Evolutionary conservation across 2,113 vertebrate genomes (phyloP), one percentile per base, ranked within the genome.

Genomic region (Bubo blakistoni): DNA sequence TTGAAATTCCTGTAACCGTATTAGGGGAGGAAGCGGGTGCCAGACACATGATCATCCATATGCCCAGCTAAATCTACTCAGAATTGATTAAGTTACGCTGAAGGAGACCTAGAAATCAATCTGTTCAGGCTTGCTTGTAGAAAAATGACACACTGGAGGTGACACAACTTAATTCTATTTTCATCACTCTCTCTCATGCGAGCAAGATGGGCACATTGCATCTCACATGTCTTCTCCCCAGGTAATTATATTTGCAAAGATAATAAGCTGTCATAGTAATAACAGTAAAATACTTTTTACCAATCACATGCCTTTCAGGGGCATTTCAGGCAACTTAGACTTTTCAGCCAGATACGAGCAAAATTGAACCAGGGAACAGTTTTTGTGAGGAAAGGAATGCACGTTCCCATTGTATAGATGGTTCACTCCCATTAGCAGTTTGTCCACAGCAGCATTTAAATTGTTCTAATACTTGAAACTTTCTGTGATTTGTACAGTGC

Each of bases 71-170:
- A 96, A 96, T 87, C 92, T 95, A 79, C 92, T 97, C 94, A 79
- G 86, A 92, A 94, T 80, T 94, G 95, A 95, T 97, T 94, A 81
- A 95, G 92, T 95, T 97, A 96, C 0, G 1, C 91, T 89, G 94
- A 94, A 97, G 95, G 88, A 96, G 86, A 92, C 89, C 95, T 86
- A 71, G 91, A 97, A 97, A 97, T 97, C 95, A 97, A 95, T 97
- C 97, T 96, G 92, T 94, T 97, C 91, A 51, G 94, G 95, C 84
- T 94, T 92, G 91, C 92, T 91, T 26, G 55, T 72, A 72, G 92
- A 67, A 70, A 87, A 95, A 77, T 25, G 62, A 82, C 95, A 96
- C 78, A 65, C 81, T 87, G 84, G 91, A 93, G 96, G 92, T 96
- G 97, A 91, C 95, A 92, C 77, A 15, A 76, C 87, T 88, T 84